phyloP scores from a whole-genome alignment of 2,888 invertebrate genomes.

The Isotomurus palustris region DNA sequence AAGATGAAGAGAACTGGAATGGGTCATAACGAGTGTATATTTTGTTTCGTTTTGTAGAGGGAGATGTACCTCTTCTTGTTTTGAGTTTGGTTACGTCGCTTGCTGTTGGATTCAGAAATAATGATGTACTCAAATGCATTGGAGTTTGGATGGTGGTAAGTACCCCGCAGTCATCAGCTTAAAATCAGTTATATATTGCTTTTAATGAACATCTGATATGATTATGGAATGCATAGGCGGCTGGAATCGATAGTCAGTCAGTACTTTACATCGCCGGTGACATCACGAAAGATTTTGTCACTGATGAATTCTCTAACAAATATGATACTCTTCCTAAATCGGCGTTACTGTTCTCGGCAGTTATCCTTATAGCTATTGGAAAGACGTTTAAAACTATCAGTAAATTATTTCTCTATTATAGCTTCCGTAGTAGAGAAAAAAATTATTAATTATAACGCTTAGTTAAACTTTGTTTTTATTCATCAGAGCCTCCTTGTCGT shows the following conservation, averaged over 20 bases:
- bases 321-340: constrained; percentile 32
- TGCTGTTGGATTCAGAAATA: constrained; percentile 30
- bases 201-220: neutral
- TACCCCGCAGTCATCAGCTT: neutral
- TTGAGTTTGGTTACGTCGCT: constrained; percentile 28
- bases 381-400: constrained; percentile 23
- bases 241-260: constrained; percentile 28
- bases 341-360: constrained; percentile 33
- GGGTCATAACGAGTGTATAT: neutral
- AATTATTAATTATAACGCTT: too few species aligned
- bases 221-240: too few species aligned
- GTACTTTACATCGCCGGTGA: constrained; percentile 25
- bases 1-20: neutral
- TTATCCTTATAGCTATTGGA: constrained; percentile 34
- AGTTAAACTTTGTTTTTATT: neutral
- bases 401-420: constrained; percentile 17
- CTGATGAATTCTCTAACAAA: constrained; percentile 30
- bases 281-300: constrained; percentile 32
- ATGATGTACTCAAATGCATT: constrained; percentile 30
- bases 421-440: neutral
- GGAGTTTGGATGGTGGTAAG: constrained; percentile 38
- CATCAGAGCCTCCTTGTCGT: constrained; percentile 32
- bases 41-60: constrained; percentile 14
- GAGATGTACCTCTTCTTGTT: constrained; percentile 29
- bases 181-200: neutral